Evolutionary conservation across 2,797 vertebrate species (phyloP), one percentile per base, ranked within the genome.

Genomic region (Lophotriccus pileatus): DNA sequence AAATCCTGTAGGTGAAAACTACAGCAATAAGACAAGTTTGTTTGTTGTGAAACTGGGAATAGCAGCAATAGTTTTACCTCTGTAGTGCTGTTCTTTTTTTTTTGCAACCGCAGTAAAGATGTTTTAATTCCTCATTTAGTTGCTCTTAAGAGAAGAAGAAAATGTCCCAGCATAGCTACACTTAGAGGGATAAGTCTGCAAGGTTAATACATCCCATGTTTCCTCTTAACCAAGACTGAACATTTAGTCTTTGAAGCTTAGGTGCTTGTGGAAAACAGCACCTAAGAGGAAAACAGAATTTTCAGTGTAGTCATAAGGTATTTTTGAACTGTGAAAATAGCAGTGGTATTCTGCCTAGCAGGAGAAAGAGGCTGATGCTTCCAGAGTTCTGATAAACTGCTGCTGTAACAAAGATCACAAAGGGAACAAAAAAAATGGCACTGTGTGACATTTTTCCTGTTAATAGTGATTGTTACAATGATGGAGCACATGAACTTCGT

Each of bases 331-430:
- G 32, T 89, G 67, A 52, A 62, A 87, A 60, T 27, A 69, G n/a
- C 49, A 64, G 36, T 55, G 56, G 18, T 60, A 59, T 68, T 92
- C 63, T 23, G 23, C 30, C 72, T 94, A 12, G 6, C 62, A 63
- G 30, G 49, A 87, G 53, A 88, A 64, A 91, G 50, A 66, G 28
- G 12, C 23, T 55, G 44, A 59, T 82, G 37, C 63, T 77, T 92
- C 63, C 77, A 55, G 79, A 83, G 73, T 69, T 93, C 64, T 86
- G 78, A 92, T 93, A 80, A 95, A 90, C 41, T 84, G 43, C 55
- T 88, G 43, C 49, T 75, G 21, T 55, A 63, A 89, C 39, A 85
- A 66, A 93, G 80, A 87, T 87, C 83, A 81, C 64, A 84, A 72
- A 91, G 46, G 53, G 69, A 93, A 72, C 63, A 89, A 87, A 91